Percentiles rank a stretch among this genome's conserved stretches.
Evolutionary conservation across 2,113 vertebrate species (phyloP).

Genomic region (Ondatra zibethicus): DNA sequence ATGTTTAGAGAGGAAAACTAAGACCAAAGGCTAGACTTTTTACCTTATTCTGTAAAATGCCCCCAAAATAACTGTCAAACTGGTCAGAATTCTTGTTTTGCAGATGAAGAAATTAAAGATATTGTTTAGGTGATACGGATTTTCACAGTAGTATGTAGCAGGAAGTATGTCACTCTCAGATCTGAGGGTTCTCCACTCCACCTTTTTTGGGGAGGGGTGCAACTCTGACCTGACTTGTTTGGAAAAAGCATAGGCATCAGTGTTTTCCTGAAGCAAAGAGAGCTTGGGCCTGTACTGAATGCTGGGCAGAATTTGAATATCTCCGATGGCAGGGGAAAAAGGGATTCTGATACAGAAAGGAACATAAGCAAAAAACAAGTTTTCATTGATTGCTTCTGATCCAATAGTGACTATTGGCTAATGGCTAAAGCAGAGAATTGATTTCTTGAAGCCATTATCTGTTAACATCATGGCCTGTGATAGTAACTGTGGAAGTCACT

Average conservation of each 20-base stretch:
- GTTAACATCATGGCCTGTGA: not conserved
- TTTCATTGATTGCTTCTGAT: conserved; percentile 25
- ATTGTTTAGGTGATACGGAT: not conserved
- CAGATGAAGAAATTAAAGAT: conserved; percentile 37
- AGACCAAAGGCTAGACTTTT: conserved; percentile 20
- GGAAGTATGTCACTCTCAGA: conserved; percentile 21
- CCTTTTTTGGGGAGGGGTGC: not conserved
- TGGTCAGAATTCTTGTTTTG: conserved; percentile 8
- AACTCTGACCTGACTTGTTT: not conserved
- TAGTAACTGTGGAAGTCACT: conserved; percentile 4
- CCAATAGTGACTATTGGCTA: not conserved
- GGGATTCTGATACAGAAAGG: not conserved
- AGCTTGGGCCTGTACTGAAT: not conserved
- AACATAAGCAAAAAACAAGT: conserved; percentile 40
- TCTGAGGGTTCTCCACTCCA: conserved; percentile 6
- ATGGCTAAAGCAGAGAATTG: not conserved
- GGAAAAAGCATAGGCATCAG: not conserved
- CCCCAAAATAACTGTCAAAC: conserved; percentile 44
- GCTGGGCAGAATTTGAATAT: not conserved
- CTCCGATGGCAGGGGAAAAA: not conserved
- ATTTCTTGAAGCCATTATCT: conserved; percentile 50
- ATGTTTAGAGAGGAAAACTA: conserved; percentile 15
- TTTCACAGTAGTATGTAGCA: not conserved
- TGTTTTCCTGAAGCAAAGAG: not conserved
- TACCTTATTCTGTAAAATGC: conserved; percentile 38